Evolutionary conservation across 2,888 invertebrate genomes (phyloP).

Genomic region (Tipula unca): DNA sequence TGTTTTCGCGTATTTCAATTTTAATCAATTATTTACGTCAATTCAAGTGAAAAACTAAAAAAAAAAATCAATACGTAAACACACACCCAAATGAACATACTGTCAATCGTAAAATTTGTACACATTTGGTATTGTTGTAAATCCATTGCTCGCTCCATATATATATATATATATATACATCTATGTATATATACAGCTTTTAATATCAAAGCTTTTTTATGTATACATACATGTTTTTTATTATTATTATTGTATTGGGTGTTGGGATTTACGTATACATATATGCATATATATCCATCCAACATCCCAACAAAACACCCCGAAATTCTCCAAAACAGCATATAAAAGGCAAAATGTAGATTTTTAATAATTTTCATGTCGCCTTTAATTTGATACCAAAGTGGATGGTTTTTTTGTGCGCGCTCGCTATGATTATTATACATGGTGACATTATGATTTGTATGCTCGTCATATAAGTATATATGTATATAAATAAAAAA

Average conservation of each 20-base stretch:
- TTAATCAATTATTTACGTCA: conserved; percentile 4
- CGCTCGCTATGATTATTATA: neutral
- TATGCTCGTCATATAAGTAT: neutral
- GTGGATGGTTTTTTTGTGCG: neutral
- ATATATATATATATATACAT: neutral
- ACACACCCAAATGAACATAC: neutral
- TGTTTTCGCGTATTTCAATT: neutral
- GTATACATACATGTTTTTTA: neutral
- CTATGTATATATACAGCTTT: neutral
- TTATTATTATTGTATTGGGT: neutral
- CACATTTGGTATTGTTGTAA: neutral
- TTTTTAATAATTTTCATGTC: neutral
- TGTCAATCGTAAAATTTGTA: neutral
- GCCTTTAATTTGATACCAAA: neutral
- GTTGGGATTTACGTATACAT: neutral
- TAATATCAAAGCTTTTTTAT: neutral
- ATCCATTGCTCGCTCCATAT: neutral
- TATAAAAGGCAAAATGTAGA: neutral
- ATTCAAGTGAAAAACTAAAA: neutral
- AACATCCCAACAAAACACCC: too few relatives aligned
- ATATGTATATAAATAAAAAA: neutral
- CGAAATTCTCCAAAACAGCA: too few relatives aligned
- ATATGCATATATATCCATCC: neutral
- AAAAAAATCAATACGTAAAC: neutral
- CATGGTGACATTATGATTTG: neutral